A percentile compares a stretch with the other conserved stretches of the same genome.
These are phyloP conservation scores for Puntigrus tetrazona DNA, from an alignment of 2,113 vertebrate genomes.

Conservation along the genomic window DNA sequence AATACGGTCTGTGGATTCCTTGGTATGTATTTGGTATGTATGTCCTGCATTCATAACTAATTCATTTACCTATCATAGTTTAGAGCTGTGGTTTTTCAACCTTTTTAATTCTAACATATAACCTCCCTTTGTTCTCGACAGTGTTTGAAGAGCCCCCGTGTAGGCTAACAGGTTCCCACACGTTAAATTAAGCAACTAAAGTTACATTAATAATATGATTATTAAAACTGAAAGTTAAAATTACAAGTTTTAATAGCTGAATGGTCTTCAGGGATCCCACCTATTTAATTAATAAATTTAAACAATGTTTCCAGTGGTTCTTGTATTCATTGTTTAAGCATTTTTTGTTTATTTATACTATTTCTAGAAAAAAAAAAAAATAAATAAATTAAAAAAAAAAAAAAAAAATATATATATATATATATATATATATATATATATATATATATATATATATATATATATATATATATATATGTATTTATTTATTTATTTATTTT, in stretches of 20 bases:
- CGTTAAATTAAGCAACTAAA: not conserved
- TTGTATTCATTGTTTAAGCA: not conserved
- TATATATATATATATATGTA: too few species aligned
- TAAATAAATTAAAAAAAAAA: too few species aligned
- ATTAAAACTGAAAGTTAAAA: too few species aligned
- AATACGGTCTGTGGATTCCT: not conserved
- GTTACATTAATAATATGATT: too few species aligned
- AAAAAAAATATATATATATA: too few species aligned
- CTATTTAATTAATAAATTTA: not conserved
- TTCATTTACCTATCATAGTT: not conserved
- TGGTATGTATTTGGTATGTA: not conserved
- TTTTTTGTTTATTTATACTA: not conserved
- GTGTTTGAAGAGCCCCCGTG: not conserved
- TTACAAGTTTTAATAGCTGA: not conserved
- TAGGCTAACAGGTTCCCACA: not conserved
- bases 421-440: too few species aligned
- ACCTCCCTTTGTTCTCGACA: not conserved
- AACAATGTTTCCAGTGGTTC: not conserved
- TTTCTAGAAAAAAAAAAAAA: too few species aligned
- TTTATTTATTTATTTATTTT: too few species aligned
- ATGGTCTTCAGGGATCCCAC: not conserved
- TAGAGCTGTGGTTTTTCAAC: not conserved
- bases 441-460: too few species aligned
- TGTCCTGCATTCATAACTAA: not conserved
- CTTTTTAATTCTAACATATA: not conserved